Percentiles rank a stretch among this genome's conserved stretches.
These are phyloP conservation scores for Drosophila imparisetae DNA, from an alignment of 2,888 invertebrate genomes.

Conservation along the genomic window DNA sequence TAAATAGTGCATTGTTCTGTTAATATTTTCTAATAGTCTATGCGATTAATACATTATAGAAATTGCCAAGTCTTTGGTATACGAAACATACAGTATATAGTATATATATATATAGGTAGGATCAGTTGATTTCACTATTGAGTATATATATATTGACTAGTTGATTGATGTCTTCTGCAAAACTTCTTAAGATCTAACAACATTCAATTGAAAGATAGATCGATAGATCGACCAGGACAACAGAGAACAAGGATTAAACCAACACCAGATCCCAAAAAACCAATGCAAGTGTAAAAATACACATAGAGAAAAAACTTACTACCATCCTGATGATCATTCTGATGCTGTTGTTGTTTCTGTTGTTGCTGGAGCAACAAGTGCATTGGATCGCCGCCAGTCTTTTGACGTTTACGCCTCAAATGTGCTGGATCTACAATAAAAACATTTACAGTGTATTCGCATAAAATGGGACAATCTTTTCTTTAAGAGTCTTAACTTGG, in stretches of 20 bases:
- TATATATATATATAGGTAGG: conserved; percentile 52
- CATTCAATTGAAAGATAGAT: neutral
- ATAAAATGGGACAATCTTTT: conserved; percentile 39
- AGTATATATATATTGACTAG: conserved; percentile 27
- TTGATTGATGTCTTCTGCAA: conserved; percentile 37
- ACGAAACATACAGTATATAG: conserved; percentile 33
- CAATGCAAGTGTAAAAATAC: conserved; percentile 23
- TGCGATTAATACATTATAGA: conserved; percentile 71
- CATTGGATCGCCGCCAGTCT: conserved; percentile 83
- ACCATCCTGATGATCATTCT: conserved; percentile 82
- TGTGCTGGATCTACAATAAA: conserved; percentile 87
- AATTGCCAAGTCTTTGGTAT: conserved; percentile 71
- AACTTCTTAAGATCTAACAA: conserved; percentile 38
- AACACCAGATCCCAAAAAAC: conserved; percentile 27
- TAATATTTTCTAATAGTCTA: conserved; percentile 64
- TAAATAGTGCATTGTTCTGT: conserved; percentile 39
- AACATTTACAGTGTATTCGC: conserved; percentile 29
- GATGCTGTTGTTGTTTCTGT: conserved; percentile 71
- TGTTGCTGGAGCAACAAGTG: conserved; percentile 84
- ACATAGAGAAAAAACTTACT: conserved; percentile 79
- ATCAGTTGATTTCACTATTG: conserved; percentile 43
- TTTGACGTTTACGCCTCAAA: conserved; percentile 85
- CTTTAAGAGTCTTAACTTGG: conserved; percentile 32
- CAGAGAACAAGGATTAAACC: conserved; percentile 5
- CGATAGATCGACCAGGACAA: conserved; percentile 11